These are phyloP conservation scores for Drosophila stalkeri DNA, from an alignment of 2,888 invertebrate species.

Conservation along the genomic window DNA sequence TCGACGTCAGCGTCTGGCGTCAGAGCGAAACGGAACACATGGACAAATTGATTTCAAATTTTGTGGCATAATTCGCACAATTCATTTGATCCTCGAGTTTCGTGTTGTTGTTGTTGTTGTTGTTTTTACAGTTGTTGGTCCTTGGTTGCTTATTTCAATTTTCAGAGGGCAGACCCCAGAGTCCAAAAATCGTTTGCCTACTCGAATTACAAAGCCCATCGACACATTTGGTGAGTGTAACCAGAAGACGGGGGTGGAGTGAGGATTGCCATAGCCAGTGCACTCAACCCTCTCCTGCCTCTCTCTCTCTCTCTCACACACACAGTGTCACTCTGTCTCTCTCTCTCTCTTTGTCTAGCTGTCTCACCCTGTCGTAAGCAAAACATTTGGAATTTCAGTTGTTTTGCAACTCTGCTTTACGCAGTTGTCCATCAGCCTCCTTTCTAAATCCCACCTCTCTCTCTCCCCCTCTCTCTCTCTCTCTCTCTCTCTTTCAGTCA, in stretches of 20 bases:
- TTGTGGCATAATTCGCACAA: conserved; percentile 79
- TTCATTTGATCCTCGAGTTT: conserved; percentile 70
- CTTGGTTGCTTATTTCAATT: conserved; percentile 34
- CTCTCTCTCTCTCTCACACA: neutral
- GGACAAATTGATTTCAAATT: conserved; percentile 83
- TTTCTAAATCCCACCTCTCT: neutral
- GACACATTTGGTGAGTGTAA: conserved; percentile 42
- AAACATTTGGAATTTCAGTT: conserved; percentile 50
- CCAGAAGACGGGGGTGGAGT: conserved; percentile 3
- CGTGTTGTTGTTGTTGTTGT: conserved; percentile 44
- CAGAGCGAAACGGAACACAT: conserved; percentile 50
- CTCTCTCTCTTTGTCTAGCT: neutral
- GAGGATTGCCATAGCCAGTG: neutral
- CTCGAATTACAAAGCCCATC: conserved; percentile 60
- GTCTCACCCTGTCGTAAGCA: conserved; percentile 28
- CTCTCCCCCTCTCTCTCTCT: neutral
- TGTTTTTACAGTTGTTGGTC: conserved; percentile 37
- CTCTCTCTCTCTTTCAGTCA: neutral
- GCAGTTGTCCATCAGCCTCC: conserved; percentile 54
- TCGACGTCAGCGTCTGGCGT: neutral
- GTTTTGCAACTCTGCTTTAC: conserved; percentile 41
- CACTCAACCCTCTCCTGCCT: neutral
- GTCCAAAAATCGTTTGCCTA: conserved; percentile 28
- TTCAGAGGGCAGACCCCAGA: conserved; percentile 27
- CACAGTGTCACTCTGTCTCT: neutral